phyloP scores from a whole-genome alignment of 2,797 vertebrate genomes.

The Erpetoichthys calabaricus region DNA sequence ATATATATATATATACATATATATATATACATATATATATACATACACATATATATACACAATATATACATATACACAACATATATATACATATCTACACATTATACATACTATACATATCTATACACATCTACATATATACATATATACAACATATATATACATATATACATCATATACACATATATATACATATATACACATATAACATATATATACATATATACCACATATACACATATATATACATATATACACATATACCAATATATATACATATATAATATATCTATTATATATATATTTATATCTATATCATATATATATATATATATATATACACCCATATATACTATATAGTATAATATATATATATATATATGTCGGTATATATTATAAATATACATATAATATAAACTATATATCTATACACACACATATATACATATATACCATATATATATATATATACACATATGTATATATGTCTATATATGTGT shows the following conservation, averaged over 20 bases:
- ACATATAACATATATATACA: background rate
- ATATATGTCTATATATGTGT: background rate
- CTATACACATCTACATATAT: slow-evolving; percentile 1
- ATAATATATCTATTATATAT: no score
- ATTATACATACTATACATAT: background rate
- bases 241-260: background rate
- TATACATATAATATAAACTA: background rate
- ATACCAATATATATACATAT: background rate
- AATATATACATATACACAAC: background rate
- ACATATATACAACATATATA: background rate
- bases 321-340: slow-evolving; percentile 1
- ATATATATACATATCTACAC: background rate
- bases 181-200: background rate
- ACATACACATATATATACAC: background rate
- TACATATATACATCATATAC: background rate
- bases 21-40: slow-evolving; percentile 1
- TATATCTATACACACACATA: background rate
- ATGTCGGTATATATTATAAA: background rate
- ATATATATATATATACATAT: slow-evolving; percentile 1
- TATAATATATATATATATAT: background rate
- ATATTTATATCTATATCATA: no score
- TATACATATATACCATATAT: slow-evolving; percentile 1
- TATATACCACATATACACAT: background rate
- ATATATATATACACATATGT: slow-evolving; percentile 1
- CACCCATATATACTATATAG: no score